phyloP scores from a whole-genome alignment of 2,113 vertebrate species.

The Fregetta grallaria region DNA sequence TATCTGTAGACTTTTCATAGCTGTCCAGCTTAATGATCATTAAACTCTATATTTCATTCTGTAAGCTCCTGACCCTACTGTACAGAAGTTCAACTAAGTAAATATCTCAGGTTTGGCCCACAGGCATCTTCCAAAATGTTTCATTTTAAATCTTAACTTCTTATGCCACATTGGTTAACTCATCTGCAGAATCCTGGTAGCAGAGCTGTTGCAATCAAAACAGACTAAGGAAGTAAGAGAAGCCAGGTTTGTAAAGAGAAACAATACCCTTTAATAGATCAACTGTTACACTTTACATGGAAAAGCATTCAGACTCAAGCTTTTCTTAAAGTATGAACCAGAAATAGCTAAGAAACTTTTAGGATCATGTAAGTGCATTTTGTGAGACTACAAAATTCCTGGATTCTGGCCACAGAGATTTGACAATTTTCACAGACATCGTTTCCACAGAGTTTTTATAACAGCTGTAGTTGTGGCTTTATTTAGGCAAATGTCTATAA shows the following conservation, averaged over 20 bases:
- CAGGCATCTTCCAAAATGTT: background rate
- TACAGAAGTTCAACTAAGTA: background rate
- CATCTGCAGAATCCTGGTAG: background rate
- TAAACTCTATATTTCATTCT: background rate
- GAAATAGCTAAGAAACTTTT: background rate
- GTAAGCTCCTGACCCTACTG: background rate
- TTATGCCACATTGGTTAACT: background rate
- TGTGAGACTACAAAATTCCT: background rate
- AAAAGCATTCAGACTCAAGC: background rate
- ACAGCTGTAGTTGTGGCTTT: constrained; percentile 8
- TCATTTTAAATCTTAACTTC: background rate
- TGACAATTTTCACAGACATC: background rate
- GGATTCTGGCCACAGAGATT: background rate
- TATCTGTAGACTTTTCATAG: background rate
- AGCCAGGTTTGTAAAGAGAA: background rate
- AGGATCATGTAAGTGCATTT: background rate
- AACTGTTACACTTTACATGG: background rate
- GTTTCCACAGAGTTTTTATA: background rate
- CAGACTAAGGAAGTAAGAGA: background rate
- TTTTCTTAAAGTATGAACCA: background rate
- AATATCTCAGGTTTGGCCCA: background rate
- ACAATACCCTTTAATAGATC: background rate
- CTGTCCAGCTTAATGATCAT: background rate
- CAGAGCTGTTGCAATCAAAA: background rate
- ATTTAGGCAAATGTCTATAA: background rate